Evolutionary conservation across 2,113 vertebrate genomes (phyloP).

Genomic region (Gymnobelideus leadbeateri): DNA sequence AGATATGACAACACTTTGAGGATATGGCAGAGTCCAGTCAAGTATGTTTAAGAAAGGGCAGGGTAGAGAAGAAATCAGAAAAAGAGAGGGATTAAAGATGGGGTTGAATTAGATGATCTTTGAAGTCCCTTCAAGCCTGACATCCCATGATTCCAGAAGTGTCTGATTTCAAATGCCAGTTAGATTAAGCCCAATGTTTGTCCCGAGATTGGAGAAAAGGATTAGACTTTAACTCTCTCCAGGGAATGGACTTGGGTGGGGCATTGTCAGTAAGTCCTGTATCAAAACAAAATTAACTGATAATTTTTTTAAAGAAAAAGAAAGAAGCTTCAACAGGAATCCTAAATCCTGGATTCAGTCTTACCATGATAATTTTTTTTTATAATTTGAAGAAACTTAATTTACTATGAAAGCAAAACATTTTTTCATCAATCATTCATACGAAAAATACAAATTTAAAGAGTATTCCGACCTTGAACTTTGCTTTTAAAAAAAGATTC

Average conservation of each 20-base stretch:
- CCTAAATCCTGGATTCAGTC: not conserved
- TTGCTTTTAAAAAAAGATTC: conserved; percentile 38
- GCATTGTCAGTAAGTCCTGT: not conserved
- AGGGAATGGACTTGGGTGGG: not conserved
- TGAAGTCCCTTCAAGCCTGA: not conserved
- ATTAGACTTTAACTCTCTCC: not conserved
- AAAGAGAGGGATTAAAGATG: not conserved
- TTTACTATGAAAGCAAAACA: conserved; percentile 34
- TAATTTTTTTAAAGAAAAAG: not conserved
- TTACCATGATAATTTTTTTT: not conserved
- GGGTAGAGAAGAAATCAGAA: not conserved
- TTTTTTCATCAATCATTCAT: conserved; percentile 48
- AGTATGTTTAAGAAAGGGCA: not conserved
- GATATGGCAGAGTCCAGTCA: not conserved
- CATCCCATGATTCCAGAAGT: not conserved
- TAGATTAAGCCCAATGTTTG: not conserved
- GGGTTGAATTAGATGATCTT: not conserved
- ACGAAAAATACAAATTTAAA: conserved; percentile 57
- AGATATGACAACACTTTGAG: not conserved
- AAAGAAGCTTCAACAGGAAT: not conserved
- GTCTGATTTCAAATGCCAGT: too few species aligned
- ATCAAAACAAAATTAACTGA: not conserved
- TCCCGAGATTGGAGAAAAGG: not conserved
- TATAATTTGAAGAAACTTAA: not conserved
- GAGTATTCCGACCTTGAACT: not conserved